phyloP scores from a whole-genome alignment of 2,113 vertebrate species.

The Columba livia region DNA sequence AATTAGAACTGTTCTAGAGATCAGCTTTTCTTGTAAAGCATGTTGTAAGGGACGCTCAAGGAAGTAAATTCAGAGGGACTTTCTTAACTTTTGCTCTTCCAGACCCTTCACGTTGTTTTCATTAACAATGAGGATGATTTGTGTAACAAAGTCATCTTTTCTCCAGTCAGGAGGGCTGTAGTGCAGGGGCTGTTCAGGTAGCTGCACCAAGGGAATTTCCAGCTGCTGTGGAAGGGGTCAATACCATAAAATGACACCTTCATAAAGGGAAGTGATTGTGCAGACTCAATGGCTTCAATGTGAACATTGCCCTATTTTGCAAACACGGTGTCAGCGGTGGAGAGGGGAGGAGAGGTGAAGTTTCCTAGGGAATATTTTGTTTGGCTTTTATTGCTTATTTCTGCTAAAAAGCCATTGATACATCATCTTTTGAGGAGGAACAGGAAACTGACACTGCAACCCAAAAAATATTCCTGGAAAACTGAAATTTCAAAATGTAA shows the following conservation, averaged over 20 bases:
- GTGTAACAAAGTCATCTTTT: background rate
- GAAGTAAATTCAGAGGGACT: background rate
- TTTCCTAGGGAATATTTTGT: slow-evolving; percentile 15
- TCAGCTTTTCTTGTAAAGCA: background rate
- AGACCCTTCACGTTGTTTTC: background rate
- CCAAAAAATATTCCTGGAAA: slow-evolving; percentile 15
- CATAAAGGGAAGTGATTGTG: slow-evolving; percentile 46
- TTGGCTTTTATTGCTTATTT: slow-evolving; percentile 22
- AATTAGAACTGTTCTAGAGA: background rate
- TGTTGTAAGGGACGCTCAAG: background rate
- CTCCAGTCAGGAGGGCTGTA: background rate
- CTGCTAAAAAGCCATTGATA: slow-evolving; percentile 9
- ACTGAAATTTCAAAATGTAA: background rate
- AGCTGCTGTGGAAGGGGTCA: background rate
- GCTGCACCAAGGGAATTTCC: background rate
- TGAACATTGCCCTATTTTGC: slow-evolving; percentile 21
- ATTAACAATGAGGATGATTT: background rate
- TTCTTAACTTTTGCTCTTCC: background rate
- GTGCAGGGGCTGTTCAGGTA: background rate
- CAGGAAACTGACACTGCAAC: slow-evolving; percentile 24
- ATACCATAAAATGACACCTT: slow-evolving; percentile 16
- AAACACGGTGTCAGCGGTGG: background rate
- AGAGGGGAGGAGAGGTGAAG: slow-evolving; percentile 22
- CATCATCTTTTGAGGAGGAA: background rate
- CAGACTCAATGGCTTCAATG: slow-evolving; percentile 9